Percentiles rank a stretch among this genome's conserved stretches.
These are phyloP conservation scores for Ahaetulla prasina DNA, from an alignment of 2,113 vertebrate genomes.

Conservation along the genomic window DNA sequence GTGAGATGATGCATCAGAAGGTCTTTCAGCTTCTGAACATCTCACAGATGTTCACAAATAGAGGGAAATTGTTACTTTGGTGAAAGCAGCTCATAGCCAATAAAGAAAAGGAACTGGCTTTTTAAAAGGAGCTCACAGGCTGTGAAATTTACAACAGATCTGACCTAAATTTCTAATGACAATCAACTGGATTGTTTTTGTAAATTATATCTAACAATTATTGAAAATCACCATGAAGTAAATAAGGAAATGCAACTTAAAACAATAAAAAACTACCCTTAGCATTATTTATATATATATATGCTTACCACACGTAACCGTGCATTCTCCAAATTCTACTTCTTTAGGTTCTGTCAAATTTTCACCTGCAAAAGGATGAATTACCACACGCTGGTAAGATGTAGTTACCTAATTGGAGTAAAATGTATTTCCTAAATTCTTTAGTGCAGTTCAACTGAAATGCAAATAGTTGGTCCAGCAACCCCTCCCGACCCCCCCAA, in stretches of 20 bases:
- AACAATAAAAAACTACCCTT: constrained; percentile 50
- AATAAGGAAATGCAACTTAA: constrained; percentile 49
- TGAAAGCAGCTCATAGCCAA: constrained; percentile 62
- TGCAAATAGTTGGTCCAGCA: constrained; percentile 22
- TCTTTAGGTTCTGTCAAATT: constrained; percentile 42
- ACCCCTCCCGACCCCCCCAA: not conserved
- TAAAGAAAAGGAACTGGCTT: constrained; percentile 42
- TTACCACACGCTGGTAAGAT: not conserved
- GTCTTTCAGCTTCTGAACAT: constrained; percentile 70
- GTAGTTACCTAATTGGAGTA: constrained; percentile 25
- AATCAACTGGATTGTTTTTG: constrained; percentile 59
- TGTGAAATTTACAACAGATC: constrained; percentile 63
- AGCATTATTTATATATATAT: constrained; percentile 24
- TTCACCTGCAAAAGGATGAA: constrained; percentile 43
- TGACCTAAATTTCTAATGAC: constrained; percentile 63
- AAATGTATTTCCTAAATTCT: constrained; percentile 14
- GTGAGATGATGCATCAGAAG: constrained; percentile 63
- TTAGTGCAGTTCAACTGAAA: not conserved
- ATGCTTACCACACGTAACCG: constrained; percentile 67
- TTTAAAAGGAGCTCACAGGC: constrained; percentile 61
- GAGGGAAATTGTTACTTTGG: constrained; percentile 66
- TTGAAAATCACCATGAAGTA: constrained; percentile 59
- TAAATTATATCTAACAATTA: constrained; percentile 63
- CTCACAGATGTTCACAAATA: constrained; percentile 70
- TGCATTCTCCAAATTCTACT: constrained; percentile 62